A percentile compares a stretch with the other conserved stretches of the same genome.
Evolutionary conservation across 2,888 invertebrate genomes (phyloP).

Genomic region (Trisateles emortualis): DNA sequence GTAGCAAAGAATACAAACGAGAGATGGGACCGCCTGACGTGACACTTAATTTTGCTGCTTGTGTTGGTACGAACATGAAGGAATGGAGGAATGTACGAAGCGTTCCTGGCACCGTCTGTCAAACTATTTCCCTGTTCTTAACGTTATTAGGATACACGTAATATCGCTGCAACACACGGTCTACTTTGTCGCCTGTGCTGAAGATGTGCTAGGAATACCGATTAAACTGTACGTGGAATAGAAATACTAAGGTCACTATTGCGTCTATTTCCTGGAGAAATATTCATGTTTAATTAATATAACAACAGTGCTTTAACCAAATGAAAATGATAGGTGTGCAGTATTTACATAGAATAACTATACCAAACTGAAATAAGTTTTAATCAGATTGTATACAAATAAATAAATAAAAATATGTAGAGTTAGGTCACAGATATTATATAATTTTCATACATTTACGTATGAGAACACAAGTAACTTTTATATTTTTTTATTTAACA

Average conservation of each 20-base stretch:
- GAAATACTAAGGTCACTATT: neutral
- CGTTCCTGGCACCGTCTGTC: constrained; percentile 6
- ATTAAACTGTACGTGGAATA: neutral
- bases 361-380: no score
- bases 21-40: constrained; percentile 55
- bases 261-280: neutral
- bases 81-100: constrained; percentile 34
- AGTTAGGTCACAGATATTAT: neutral
- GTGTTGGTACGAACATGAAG: constrained; percentile 39
- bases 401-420: no score
- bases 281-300: neutral
- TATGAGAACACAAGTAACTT: neutral
- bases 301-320: no score
- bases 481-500: neutral
- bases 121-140: constrained; percentile 21
- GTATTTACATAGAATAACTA: no score
- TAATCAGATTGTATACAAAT: no score
- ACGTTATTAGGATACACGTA: constrained; percentile 19
- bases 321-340: no score
- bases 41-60: constrained; percentile 64
- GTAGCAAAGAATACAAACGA: constrained; percentile 53
- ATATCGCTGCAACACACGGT: constrained; percentile 13
- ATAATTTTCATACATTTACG: neutral
- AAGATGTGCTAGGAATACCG: constrained; percentile 11
- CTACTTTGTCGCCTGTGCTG: neutral